Base-by-base conservation (phyloP, 2,888 invertebrate genomes). In the Ornithoptera priamus region DNA sequence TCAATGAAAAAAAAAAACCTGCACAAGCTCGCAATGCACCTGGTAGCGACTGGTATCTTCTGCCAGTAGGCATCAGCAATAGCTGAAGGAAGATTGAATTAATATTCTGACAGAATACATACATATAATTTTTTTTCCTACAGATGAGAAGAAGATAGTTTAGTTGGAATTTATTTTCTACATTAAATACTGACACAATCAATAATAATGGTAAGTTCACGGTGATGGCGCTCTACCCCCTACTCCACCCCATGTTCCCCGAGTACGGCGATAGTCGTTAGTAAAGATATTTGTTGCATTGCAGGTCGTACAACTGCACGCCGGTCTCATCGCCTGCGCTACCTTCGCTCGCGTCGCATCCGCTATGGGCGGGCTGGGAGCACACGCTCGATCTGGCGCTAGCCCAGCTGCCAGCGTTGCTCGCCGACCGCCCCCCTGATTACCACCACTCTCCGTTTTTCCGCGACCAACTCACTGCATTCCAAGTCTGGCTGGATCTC, bases 291-390 rank as follows among this genome's bases (percentile, higher is more conserved):
- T 46, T 46, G 46, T 46, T 46, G n/a, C 6, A n/a, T n/a, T 18
- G 67, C 79, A 91, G 92, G 67, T 98, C 97, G 39, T 99, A 99
- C 90, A 99, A 99, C 91, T 99, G 99, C 89, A 97, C 97, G 68
- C 99, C 99, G n/a, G 96, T 99, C 62, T 98, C 98, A 62, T 94
- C 95, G 78, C 99, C 99, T 0, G 95, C 95, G 74, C 93, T 99
- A 80, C 99, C 99, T 30, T 95, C 97, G 30, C 98, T 99, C 69
- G 97, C 96, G 74, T 93, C 96, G 81, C 97, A 97, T 89, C 96
- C 96, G 69, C 97, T 98, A 96, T 97, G 99, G 99, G 95, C 96
- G 83, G 98, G 99, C 1, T 99, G 99, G 99, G 99, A 99, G 89
- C 94, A 98, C 80, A 97, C 99, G 18, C 94, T 99, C 75, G 99